These are phyloP conservation scores for Chaetogeoica ovagalla DNA, from an alignment of 2,888 invertebrate genomes.

Conservation along the genomic window DNA sequence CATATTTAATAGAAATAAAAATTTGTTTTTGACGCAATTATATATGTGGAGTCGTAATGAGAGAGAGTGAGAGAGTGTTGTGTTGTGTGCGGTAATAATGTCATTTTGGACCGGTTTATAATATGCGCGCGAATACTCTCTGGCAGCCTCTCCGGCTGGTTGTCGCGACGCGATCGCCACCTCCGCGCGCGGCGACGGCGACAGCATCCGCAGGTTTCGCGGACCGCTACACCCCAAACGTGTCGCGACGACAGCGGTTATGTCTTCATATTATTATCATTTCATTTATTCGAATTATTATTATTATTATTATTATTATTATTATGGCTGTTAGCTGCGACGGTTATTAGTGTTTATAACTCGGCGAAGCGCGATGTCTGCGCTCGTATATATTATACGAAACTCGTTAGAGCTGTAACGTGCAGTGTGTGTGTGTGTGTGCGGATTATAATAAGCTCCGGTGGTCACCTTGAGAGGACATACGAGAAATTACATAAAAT, in stretches of 20 bases:
- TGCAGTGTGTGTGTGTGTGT: no score
- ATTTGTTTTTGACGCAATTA: no score
- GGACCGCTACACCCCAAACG: background rate
- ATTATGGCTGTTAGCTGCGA: constrained; percentile 11
- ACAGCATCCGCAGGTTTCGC: background rate
- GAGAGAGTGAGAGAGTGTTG: no score
- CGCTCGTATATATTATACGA: no score
- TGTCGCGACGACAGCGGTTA: constrained; percentile 43
- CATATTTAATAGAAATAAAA: no score
- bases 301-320: constrained; percentile 37
- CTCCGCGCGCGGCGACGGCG: background rate
- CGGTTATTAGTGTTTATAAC: constrained; percentile 22
- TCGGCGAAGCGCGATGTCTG: background rate
- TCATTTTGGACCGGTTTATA: constrained; percentile 42
- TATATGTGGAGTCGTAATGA: no score
- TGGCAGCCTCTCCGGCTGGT: no score
- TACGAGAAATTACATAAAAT: no score
- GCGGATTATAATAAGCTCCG: no score
- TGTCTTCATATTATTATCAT: constrained; percentile 45
- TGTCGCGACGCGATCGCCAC: constrained; percentile 1
- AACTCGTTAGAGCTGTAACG: no score
- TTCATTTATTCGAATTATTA: background rate
- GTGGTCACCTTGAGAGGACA: no score
- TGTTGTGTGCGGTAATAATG: constrained; percentile 19
- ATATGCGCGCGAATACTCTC: background rate